phyloP scores from a whole-genome alignment of 2,888 invertebrate species.

The Saturnia japonica region DNA sequence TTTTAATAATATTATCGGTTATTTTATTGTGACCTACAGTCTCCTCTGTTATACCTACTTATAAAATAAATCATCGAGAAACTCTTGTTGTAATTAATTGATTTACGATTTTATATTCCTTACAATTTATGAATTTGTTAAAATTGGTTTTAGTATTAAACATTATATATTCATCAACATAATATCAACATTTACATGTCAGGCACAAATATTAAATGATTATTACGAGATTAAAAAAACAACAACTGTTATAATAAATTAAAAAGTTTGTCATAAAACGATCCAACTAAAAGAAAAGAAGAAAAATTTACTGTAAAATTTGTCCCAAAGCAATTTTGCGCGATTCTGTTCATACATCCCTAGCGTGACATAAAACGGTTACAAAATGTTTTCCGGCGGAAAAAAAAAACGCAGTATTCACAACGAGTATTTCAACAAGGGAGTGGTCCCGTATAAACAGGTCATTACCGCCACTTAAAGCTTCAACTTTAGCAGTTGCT shows the following conservation, averaged over 20 bases:
- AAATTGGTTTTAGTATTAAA: too few relatives aligned
- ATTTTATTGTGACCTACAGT: too few relatives aligned
- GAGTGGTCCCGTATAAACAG: not conserved
- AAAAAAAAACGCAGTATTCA: slow-evolving; percentile 9
- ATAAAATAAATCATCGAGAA: too few relatives aligned
- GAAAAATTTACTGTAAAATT: slow-evolving; percentile 29
- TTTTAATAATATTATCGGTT: too few relatives aligned
- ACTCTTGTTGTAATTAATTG: too few relatives aligned
- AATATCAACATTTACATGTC: too few relatives aligned
- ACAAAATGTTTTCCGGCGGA: slow-evolving; percentile 25
- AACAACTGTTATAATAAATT: not conserved
- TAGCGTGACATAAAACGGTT: slow-evolving; percentile 28
- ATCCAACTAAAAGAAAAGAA: not conserved
- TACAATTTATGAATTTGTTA: too few relatives aligned
- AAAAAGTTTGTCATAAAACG: not conserved
- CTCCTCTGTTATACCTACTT: too few relatives aligned
- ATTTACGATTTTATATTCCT: too few relatives aligned
- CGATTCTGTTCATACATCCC: slow-evolving; percentile 27
- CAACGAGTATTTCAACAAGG: not conserved
- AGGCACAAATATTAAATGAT: too few relatives aligned
- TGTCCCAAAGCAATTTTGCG: slow-evolving; percentile 31
- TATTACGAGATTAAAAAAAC: too few relatives aligned
- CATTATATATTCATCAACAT: too few relatives aligned
- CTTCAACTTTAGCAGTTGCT: not conserved
- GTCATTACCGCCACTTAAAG: not conserved